These are phyloP conservation scores for Epinotia nisella DNA, from an alignment of 2,888 invertebrate genomes.

Conservation along the genomic window DNA sequence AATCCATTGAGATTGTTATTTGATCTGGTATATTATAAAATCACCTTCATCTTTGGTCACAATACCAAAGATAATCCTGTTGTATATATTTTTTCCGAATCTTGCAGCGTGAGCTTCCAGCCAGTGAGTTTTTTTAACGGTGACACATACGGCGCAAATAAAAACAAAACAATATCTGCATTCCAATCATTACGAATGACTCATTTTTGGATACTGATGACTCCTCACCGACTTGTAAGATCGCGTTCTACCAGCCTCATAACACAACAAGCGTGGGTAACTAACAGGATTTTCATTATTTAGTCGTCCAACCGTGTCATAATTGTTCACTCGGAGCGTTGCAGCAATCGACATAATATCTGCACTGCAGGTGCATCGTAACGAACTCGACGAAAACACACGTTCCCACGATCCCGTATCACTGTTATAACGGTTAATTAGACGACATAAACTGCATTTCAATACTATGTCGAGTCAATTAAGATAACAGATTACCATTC, in stretches of 20 bases:
- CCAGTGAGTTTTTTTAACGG: conserved; percentile 58
- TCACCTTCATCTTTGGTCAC: conserved; percentile 19
- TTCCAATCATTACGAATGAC: conserved; percentile 73
- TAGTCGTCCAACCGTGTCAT: conserved; percentile 61
- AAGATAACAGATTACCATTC: conserved; percentile 71
- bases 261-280: conserved; percentile 60
- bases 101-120: not conserved
- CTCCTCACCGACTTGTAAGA: conserved; percentile 62
- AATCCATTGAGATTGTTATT: conserved; percentile 81
- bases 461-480: conserved; percentile 60
- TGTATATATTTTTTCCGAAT: not conserved
- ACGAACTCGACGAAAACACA: conserved; percentile 69
- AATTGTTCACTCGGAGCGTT: conserved; percentile 62
- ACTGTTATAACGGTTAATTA: conserved; percentile 73
- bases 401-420: conserved; percentile 67
- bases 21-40: conserved; percentile 37
- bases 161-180: conserved; percentile 79
- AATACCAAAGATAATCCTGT: not conserved
- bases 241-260: conserved; percentile 65
- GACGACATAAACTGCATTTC: conserved; percentile 60
- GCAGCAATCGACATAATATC: conserved; percentile 57
- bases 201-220: conserved; percentile 74
- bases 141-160: conserved; percentile 69
- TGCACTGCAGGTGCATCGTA: conserved; percentile 80
- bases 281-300: conserved; percentile 65